Evolutionary conservation across 2,888 invertebrate species (phyloP), one percentile per base, ranked within the genome.

Genomic region (Tenthredo scrophulariae): DNA sequence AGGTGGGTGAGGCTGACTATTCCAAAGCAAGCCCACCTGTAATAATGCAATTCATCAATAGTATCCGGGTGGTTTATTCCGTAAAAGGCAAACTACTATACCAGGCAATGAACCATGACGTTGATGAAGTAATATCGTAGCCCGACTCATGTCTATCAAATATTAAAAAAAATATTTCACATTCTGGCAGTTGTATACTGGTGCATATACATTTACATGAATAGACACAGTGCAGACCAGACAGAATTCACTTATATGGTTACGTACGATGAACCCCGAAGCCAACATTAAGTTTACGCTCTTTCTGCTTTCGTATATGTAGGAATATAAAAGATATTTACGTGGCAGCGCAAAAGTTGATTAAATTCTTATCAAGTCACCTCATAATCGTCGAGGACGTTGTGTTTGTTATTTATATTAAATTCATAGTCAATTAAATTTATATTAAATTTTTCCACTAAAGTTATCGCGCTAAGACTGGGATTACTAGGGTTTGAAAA

Each of bases 21-120:
- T 43, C 22, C 72, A 2, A 15, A 74, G 26, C 72, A 43, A 43
- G 40, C 22, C 72, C 43, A 70, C 37, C 72, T 74, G 43, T 74
- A 74, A 74, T 74, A 74, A 74, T 22, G 72, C 72, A 10, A 74
- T 74, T 43, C 72, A 43, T 74, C 72, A 43, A 74, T 74, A 43
- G 26, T 43, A 26, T 43, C 43, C 10, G 43, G 72, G n/a, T 40
- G 40, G 72, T 43, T 18, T 40, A 43, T 74, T 74, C 26, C 15
- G 22, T 13, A 74, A 74, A 43, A 9, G 43, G 43, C 43, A n/a
- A 40, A 74, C n/a, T 43, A 43, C 33, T 18, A 33, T 33, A 18
- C 43, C 72, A 43, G 43, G 13, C 72, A 26, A 74, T 43, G 40
- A 74, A 74, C 72, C 72, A 74, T 43, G 18, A 29, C n/a, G 72